A percentile compares a stretch with the other conserved stretches of the same genome.
phyloP scores from a whole-genome alignment of 37 sponge, comb jelly and placozoan genomes.

The Aplysina aerophoba region DNA sequence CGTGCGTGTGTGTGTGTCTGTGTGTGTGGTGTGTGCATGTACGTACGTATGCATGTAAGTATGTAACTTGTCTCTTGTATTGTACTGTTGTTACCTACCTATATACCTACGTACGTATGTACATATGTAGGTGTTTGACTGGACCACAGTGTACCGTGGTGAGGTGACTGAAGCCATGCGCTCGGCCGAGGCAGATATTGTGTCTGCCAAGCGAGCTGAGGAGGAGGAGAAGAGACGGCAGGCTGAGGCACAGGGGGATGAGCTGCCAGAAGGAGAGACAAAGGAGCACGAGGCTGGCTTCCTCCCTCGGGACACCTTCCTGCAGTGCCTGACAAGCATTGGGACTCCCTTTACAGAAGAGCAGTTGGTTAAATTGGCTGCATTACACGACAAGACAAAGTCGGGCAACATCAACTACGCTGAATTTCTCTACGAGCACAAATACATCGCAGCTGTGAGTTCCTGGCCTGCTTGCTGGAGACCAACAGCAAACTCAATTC shows the following conservation, averaged over 20 bases:
- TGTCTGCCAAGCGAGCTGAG: not conserved
- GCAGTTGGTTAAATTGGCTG: constrained; percentile 48
- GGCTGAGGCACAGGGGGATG: not conserved
- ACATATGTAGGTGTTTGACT: constrained; percentile 75
- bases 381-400: constrained; percentile 79
- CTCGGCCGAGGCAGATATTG: constrained; percentile 29
- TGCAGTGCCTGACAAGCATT: constrained; percentile 4
- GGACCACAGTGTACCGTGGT: constrained; percentile 65
- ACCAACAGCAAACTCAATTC: no score
- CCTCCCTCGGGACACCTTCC: constrained; percentile 53
- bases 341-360: constrained; percentile 43
- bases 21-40: constrained; percentile 18
- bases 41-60: constrained; percentile 61
- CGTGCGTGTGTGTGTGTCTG: constrained; percentile 15
- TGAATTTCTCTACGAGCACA: constrained; percentile 75
- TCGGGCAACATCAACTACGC: constrained; percentile 72
- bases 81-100: not conserved
- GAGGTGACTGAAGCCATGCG: constrained; percentile 43
- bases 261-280: not conserved
- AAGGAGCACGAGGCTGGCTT: constrained; percentile 8
- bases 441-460: constrained; percentile 80
- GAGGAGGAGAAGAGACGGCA: constrained; percentile 1
- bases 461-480: no score
- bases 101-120: not conserved
- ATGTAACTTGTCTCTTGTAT: constrained; percentile 73